A percentile compares a stretch with the other conserved stretches of the same genome.
Evolutionary conservation across 2,797 vertebrate species (phyloP).

Genomic region (Rallus crepitans): DNA sequence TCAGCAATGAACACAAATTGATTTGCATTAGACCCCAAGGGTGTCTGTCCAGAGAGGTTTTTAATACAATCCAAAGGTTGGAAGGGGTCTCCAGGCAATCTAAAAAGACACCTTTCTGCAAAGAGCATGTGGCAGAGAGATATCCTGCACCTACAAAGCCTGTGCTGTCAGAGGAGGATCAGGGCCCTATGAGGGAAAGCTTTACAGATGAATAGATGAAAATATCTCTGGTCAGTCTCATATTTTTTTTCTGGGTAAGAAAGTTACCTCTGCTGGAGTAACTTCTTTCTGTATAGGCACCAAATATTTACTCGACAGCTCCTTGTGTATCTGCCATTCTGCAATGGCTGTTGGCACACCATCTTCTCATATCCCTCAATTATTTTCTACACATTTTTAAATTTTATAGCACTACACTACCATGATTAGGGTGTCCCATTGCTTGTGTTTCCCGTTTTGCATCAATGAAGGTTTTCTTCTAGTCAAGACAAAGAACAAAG

Average conservation of each 20-base stretch:
- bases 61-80: not conserved
- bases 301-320: not conserved
- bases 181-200: not conserved
- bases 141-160: not conserved
- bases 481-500: not conserved
- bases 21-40: not conserved
- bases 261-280: not conserved
- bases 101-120: not conserved
- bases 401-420: not conserved
- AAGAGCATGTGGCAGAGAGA: not conserved
- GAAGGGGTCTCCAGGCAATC: not conserved
- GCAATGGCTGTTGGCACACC: not conserved
- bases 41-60: not conserved
- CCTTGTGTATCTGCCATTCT: rapidly evolving
- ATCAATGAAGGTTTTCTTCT: not conserved
- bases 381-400: not conserved
- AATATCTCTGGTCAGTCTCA: not conserved
- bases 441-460: not conserved
- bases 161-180: not conserved
- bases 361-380: not conserved
- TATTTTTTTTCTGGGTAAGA: not conserved
- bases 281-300: not conserved
- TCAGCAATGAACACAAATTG: not conserved
- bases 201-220: not conserved
- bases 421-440: not conserved